Percentiles rank a stretch among this genome's conserved stretches.
Conservation (phyloP, 1,140 invertebrate genomes). For the Zaprionus camerounensis region DNA sequence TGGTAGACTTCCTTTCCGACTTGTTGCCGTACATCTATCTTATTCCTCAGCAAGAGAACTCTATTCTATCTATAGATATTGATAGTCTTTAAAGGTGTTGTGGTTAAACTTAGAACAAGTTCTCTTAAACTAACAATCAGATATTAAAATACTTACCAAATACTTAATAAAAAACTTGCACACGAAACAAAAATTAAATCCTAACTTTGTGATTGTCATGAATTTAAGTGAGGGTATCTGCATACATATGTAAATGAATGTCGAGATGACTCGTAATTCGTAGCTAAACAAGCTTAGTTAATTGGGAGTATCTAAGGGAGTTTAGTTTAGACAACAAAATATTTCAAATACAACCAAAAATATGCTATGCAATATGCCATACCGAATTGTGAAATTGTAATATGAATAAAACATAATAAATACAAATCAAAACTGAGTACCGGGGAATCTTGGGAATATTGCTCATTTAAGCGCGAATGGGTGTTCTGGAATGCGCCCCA, state of each 20-base stretch:
- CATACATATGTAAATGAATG: constrained; percentile 40
- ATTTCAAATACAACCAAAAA: constrained; percentile 48
- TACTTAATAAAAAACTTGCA: constrained; percentile 32
- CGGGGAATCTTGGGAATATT: neutral
- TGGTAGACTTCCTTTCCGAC: constrained; percentile 38
- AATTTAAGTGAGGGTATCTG: constrained; percentile 71
- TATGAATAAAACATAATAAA: constrained; percentile 36
- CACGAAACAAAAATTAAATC: constrained; percentile 73
- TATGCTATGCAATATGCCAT: constrained; percentile 41
- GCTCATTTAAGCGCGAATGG: neutral
- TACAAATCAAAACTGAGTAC: constrained; percentile 12
- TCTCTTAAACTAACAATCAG: constrained; percentile 36
- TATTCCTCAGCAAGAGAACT: neutral
- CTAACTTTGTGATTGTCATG: constrained; percentile 80
- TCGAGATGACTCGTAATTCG: constrained; percentile 50
- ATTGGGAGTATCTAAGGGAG: constrained; percentile 24
- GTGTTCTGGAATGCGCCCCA: neutral
- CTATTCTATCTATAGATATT: constrained; percentile 34
- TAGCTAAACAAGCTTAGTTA: constrained; percentile 56
- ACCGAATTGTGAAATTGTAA: constrained; percentile 35
- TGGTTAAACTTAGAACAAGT: constrained; percentile 60
- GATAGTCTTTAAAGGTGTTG: constrained; percentile 60
- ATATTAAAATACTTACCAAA: constrained; percentile 10
- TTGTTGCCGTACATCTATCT: constrained; percentile 3
- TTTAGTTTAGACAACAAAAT: constrained; percentile 63